Conservation (phyloP, 1,140 invertebrate genomes). For the Eriosoma lanigerum region DNA sequence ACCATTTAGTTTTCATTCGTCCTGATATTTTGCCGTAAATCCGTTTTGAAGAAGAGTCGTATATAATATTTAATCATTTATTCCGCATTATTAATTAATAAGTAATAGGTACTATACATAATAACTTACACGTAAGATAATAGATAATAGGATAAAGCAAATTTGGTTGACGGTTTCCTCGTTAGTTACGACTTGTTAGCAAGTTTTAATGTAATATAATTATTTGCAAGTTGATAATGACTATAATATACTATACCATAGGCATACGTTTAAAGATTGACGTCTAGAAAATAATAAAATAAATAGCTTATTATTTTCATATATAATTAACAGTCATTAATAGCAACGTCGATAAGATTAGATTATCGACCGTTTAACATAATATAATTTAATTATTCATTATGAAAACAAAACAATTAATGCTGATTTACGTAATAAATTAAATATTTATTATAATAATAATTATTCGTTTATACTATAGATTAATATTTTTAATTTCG, state of each 20-base stretch:
- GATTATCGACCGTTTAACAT: background rate
- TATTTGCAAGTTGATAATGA: too few relatives aligned
- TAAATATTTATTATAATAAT: background rate
- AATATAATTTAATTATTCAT: background rate
- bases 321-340: background rate
- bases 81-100: background rate
- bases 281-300: background rate
- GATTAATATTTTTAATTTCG: background rate
- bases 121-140: background rate
- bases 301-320: background rate
- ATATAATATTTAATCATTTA: background rate
- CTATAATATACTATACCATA: too few relatives aligned
- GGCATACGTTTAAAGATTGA: background rate
- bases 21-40: background rate
- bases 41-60: background rate
- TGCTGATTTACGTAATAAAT: background rate
- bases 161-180: too few relatives aligned
- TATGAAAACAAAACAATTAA: conserved; percentile 15
- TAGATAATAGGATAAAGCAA: too few relatives aligned
- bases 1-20: background rate
- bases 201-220: too few relatives aligned
- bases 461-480: background rate
- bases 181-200: too few relatives aligned
- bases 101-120: background rate
- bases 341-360: background rate